Evolutionary conservation across 2,888 invertebrate genomes (phyloP), one percentile per base, ranked within the genome.

Genomic region (Apeira syringaria): DNA sequence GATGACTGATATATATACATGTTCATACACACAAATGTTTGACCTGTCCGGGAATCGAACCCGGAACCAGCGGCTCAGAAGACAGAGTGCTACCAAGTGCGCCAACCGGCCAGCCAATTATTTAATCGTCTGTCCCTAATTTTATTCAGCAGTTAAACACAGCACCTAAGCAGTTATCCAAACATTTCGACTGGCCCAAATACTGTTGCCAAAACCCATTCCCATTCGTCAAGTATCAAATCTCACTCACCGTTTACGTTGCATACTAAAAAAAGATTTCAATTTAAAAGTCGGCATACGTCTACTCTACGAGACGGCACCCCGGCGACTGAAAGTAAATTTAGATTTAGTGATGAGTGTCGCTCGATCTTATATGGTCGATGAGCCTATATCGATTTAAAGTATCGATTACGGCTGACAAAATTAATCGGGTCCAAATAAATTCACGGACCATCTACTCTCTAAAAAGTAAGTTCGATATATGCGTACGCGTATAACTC

Each of bases 261-360:
- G 40, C 37, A 37, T 41, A 28, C 27, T 7, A 6, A 20, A 20
- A 20, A 7, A 20, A 2, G 7, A 26, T 44, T 55, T 39, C 34
- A 29, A 52, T 32, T 25, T 38, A 8, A 9, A 32, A 38, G 42
- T 41, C 8, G 26, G 46, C 41, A 39, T n/a, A 39, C 50, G 48
- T 39, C 36, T 20, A 36, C 25, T 39, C 37, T 30, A 13, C 22
- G 36, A 17, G 39, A 46, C 39, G 20, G 33, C 32, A 12, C 42
- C 51, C 47, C 55, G 54, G 37, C 53, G 60, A 84, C 81, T 84
- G 39, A 61, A 44, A 52, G 57, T 78, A 73, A 71, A 68, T 74
- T 74, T 76, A 71, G 68, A 65, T 50, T 33, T 60, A 74, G 80
- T 59, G 77, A 50, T 67, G 80, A 34, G 43, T 30, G 10, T n/a